phyloP scores from a whole-genome alignment of 2,113 vertebrate species.

The Aegithalos caudatus region DNA sequence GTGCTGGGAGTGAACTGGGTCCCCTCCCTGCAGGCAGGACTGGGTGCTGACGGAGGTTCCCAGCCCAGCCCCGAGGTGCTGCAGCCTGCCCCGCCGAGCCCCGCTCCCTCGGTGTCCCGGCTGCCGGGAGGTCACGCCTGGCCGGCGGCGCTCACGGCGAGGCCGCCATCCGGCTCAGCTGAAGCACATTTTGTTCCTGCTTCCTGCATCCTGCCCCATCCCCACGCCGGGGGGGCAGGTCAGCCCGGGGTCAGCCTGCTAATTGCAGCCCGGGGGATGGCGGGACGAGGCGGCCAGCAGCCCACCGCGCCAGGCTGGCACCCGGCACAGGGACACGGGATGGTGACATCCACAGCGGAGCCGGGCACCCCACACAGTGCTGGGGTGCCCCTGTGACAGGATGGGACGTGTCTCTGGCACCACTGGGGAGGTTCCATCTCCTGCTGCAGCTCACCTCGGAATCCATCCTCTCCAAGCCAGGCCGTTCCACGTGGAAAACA shows the following conservation, averaged over 20 bases:
- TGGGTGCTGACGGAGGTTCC: fast-evolving
- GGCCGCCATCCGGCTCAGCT: conserved; percentile 18
- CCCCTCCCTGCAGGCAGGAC: not conserved
- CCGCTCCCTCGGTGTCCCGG: no score
- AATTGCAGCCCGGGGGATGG: not conserved
- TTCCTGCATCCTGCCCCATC: conserved; percentile 57
- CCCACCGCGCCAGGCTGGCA: not conserved
- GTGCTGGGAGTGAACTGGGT: no score
- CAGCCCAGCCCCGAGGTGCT: fast-evolving
- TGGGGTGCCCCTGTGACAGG: not conserved
- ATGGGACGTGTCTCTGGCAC: fast-evolving
- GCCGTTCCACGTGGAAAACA: not conserved
- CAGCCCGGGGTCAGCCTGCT: not conserved
- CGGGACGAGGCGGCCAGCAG: not conserved
- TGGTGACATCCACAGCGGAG: fast-evolving
- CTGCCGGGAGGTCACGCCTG: not conserved
- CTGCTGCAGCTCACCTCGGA: not conserved
- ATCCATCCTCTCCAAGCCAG: not conserved
- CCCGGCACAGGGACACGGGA: fast-evolving
- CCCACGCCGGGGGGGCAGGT: not conserved
- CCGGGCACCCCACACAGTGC: fast-evolving
- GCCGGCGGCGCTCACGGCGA: not conserved
- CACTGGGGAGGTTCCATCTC: not conserved
- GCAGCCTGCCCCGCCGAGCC: not conserved
- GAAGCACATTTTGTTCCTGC: not conserved